Evolutionary conservation across 2,113 vertebrate species (phyloP), one percentile per base, ranked within the genome.

Genomic region (Cairina moschata): DNA sequence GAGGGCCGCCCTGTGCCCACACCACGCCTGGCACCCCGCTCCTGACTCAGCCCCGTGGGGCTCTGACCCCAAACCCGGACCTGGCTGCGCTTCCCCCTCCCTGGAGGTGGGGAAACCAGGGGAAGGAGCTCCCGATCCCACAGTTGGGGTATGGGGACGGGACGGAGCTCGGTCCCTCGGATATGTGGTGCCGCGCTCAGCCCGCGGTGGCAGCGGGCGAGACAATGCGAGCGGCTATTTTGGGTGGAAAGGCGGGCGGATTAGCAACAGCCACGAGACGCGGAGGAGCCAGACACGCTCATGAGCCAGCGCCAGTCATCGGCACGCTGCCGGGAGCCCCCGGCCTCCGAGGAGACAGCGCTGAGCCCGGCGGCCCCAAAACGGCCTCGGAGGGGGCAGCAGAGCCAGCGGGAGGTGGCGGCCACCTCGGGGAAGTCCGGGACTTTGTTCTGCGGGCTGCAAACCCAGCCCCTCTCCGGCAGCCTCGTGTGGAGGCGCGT

Each of bases 231-330:
- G 40, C 86, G 14, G 21, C 69, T 46, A 23, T 31, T 72, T 48
- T 1, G 40, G 26, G 50, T 12, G 58, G 72, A 63, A 76, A 88
- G 88, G 58, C 40, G 54, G 63, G 85, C 0, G 0, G 52, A 83
- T 84, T 90, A 95, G 92, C 83, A 93, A 93, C 48, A 74, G 58
- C 86, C 95, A 94, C 83, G 88, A 94, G 95, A 94, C 76, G 86
- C 60, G 73, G 94, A 86, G 86, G 86, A 95, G 91, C 68, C 25
- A 0, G 78, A 59, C 1, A 0, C 76, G 93, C 60, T 95, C 92
- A 31, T 34, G 18, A 38, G 21, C 48, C 69, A 52, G 42, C 31
- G 4, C 59, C 23, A 25, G 42, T 23, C 34, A 94, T 11, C 31
- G 13, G 68, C 38, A 56, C 38, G 69, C 67, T 93, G 83, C 85